These are phyloP conservation scores for Hipposideros larvatus DNA, from an alignment of 2,797 vertebrate genomes.

Conservation along the genomic window DNA sequence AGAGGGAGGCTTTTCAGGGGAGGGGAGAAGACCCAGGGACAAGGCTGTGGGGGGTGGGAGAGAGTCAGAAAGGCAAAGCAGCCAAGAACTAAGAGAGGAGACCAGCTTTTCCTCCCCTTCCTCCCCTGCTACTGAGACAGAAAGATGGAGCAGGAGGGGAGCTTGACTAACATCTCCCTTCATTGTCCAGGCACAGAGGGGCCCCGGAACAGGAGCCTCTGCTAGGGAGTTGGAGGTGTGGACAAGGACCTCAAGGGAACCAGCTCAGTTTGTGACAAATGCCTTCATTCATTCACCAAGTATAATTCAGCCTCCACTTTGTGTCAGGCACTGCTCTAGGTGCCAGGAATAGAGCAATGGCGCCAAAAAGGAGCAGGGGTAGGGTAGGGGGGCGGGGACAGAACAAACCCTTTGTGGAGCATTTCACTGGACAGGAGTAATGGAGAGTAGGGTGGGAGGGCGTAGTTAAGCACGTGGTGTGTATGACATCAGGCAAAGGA, in stretches of 20 bases:
- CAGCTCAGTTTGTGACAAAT: not conserved
- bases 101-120: not conserved
- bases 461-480: too few relatives aligned
- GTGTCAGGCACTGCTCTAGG: not conserved
- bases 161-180: too few relatives aligned
- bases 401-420: not conserved
- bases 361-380: too few relatives aligned
- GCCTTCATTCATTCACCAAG: not conserved
- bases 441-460: rapidly evolving
- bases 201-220: not conserved
- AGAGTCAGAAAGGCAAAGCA: not conserved
- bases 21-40: not conserved
- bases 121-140: not conserved
- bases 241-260: too few relatives aligned
- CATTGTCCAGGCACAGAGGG: not conserved
- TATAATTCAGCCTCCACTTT: not conserved
- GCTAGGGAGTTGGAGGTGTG: not conserved
- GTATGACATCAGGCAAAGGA: not conserved
- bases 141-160: too few relatives aligned
- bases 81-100: not conserved
- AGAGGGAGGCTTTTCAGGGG: too few relatives aligned
- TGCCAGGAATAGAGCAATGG: too few relatives aligned
- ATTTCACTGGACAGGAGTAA: not conserved
- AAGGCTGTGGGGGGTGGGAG: too few relatives aligned
- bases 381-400: too few relatives aligned